phyloP scores from a whole-genome alignment of 1,140 invertebrate genomes.

The Leptopilina boulardi region DNA sequence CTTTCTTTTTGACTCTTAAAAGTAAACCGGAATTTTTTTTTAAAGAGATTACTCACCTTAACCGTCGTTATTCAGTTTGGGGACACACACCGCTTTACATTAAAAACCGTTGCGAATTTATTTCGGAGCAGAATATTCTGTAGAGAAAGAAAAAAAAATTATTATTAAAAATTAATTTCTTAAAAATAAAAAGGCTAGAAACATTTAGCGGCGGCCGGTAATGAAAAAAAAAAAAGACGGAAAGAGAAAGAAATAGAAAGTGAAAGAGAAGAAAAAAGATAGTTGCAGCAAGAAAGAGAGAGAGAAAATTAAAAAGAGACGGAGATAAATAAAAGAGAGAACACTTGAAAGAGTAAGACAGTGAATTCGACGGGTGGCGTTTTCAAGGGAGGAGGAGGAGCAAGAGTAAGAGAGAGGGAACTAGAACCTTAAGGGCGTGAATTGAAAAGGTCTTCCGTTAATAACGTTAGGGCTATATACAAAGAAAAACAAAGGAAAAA shows the following conservation, averaged over 20 bases:
- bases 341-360: background rate
- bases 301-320: slow-evolving; percentile 31
- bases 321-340: slow-evolving; percentile 23
- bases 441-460: slow-evolving; percentile 30
- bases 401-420: background rate
- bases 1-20: background rate
- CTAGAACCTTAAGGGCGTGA: slow-evolving; percentile 15
- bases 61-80: background rate
- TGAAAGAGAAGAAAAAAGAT: slow-evolving; percentile 7
- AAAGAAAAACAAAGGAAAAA: slow-evolving; percentile 11
- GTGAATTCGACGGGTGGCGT: slow-evolving; percentile 9
- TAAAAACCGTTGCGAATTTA: background rate
- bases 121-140: slow-evolving; percentile 9
- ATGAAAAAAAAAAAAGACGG: slow-evolving; percentile 1
- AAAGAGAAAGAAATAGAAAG: background rate
- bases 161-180: too few species aligned
- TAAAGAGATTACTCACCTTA: slow-evolving; percentile 26
- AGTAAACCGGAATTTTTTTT: slow-evolving; percentile 26
- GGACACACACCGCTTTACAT: background rate
- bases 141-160: background rate
- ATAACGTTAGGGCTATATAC: background rate
- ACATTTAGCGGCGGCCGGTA: too few species aligned
- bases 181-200: too few species aligned
- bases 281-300: slow-evolving; percentile 14
- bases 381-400: slow-evolving; percentile 25